These are phyloP conservation scores for Stramonita haemastoma DNA, from an alignment of 2,888 invertebrate species.

Conservation along the genomic window DNA sequence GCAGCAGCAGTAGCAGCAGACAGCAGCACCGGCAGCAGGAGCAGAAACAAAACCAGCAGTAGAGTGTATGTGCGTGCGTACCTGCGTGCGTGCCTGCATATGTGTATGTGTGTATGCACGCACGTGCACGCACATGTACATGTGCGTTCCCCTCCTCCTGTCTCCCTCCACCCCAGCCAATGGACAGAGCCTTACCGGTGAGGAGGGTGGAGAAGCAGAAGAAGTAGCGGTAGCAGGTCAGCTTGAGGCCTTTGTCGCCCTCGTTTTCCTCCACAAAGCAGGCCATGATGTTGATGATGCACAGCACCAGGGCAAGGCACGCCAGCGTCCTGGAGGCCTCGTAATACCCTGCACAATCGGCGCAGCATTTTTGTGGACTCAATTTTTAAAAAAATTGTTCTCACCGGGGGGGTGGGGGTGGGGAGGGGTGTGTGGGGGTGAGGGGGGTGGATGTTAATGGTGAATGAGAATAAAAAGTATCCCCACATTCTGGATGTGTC, in stretches of 20 bases:
- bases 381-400: no score
- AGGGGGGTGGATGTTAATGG: no score
- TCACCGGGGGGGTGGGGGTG: no score
- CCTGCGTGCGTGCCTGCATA: neutral
- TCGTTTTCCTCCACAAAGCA: constrained; percentile 10
- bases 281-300: neutral
- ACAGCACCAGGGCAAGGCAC: neutral
- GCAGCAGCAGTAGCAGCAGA: no score
- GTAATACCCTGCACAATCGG: neutral
- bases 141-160: no score
- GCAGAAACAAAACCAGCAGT: no score
- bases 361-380: neutral
- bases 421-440: no score
- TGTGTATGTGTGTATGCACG: neutral
- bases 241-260: neutral
- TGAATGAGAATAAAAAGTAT: no score
- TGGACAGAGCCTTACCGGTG: constrained; percentile 4
- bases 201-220: neutral
- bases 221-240: neutral
- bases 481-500: no score
- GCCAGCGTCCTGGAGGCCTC: neutral
- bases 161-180: no score
- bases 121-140: no score
- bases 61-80: neutral
- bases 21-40: no score